These are phyloP conservation scores for Choloepus hoffmanni DNA, from an alignment of 2,113 vertebrate genomes.

Conservation along the genomic window DNA sequence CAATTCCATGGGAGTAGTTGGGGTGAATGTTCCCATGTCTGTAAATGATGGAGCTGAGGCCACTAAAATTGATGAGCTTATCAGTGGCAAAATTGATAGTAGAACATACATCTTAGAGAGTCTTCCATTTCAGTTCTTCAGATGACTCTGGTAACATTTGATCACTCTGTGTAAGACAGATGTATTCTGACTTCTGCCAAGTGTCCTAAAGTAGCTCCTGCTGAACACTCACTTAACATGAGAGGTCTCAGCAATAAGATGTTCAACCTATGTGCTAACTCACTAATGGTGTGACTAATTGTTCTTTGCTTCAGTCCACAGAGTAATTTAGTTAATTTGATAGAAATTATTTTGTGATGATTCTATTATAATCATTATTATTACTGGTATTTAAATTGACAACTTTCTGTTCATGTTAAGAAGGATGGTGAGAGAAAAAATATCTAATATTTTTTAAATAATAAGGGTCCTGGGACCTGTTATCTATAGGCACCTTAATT, in stretches of 20 bases:
- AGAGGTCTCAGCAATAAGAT: neutral
- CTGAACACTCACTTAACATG: neutral
- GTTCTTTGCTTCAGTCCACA: neutral
- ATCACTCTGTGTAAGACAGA: neutral
- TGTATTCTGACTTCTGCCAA: slow-evolving; percentile 17
- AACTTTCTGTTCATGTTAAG: slow-evolving; percentile 23
- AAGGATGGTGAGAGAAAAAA: slow-evolving; percentile 12
- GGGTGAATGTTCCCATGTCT: neutral
- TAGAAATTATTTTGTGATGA: slow-evolving; percentile 26
- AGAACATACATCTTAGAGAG: neutral
- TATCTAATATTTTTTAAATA: neutral
- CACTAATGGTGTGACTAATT: neutral
- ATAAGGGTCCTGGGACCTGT: neutral
- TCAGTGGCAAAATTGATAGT: neutral
- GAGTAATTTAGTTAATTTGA: neutral
- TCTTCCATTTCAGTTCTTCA: slow-evolving; percentile 1
- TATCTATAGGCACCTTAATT: slow-evolving; percentile 41
- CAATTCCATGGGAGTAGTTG: neutral
- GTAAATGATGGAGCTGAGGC: neutral
- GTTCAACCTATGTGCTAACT: neutral
- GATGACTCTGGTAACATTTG: neutral
- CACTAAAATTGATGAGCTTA: neutral
- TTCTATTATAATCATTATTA: neutral
- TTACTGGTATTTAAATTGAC: neutral
- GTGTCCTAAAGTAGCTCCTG: neutral